Evolutionary conservation across 2,888 invertebrate species (phyloP).

Genomic region (Chrysolina haemoptera): DNA sequence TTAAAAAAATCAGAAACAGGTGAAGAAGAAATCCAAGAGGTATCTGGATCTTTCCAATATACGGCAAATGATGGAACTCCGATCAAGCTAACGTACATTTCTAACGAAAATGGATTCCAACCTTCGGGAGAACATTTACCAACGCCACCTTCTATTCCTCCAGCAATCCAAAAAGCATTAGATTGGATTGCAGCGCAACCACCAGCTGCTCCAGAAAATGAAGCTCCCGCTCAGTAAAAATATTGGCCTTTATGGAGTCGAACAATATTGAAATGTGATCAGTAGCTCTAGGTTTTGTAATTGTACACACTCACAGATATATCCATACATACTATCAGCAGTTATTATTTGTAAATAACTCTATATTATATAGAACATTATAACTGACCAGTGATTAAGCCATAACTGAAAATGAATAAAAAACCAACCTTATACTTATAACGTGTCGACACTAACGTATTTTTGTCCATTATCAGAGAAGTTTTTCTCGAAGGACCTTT

Average conservation of each 20-base stretch:
- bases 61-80: conserved; percentile 53
- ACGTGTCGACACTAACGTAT: too few relatives aligned
- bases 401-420: too few relatives aligned
- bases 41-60: conserved; percentile 40
- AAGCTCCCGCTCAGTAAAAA: neutral
- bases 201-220: conserved; percentile 55
- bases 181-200: conserved; percentile 71
- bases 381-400: too few relatives aligned
- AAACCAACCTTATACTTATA: too few relatives aligned
- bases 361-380: too few relatives aligned
- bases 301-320: too few relatives aligned
- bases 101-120: conserved; percentile 81
- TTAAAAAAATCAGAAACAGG: conserved; percentile 11
- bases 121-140: conserved; percentile 82
- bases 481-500: too few relatives aligned
- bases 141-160: conserved; percentile 83
- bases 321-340: neutral
- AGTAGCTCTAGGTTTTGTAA: neutral
- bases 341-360: neutral
- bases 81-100: conserved; percentile 73
- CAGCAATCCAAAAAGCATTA: conserved; percentile 78
- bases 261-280: neutral
- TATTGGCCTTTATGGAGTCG: neutral
- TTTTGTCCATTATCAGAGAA: too few relatives aligned
- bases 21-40: conserved; percentile 14